Percentiles rank a stretch among this genome's conserved stretches.
These are phyloP conservation scores for Mythimna ferrago DNA, from an alignment of 2,888 invertebrate species.

Conservation along the genomic window DNA sequence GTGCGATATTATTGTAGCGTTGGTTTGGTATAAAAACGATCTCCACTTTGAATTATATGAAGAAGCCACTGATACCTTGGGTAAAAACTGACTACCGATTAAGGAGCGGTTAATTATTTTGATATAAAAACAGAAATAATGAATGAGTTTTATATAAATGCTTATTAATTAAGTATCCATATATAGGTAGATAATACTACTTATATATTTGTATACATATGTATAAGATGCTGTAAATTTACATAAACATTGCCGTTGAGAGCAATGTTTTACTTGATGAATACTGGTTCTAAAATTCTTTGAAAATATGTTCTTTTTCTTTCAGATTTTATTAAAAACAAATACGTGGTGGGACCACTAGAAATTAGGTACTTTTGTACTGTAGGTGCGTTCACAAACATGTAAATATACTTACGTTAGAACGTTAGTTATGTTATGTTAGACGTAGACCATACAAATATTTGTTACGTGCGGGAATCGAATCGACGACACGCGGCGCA, in stretches of 20 bases:
- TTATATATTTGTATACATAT: not conserved
- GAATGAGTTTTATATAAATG: not conserved
- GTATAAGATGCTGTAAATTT: not conserved
- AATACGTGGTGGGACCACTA: no score
- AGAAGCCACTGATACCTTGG: not conserved
- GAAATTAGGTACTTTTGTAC: no score
- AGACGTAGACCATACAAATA: no score
- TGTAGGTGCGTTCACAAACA: no score
- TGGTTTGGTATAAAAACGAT: not conserved
- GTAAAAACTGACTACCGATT: slow-evolving; percentile 3
- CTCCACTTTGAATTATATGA: not conserved
- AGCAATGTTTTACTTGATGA: not conserved
- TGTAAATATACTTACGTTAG: no score
- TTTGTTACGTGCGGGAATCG: no score
- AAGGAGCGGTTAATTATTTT: not conserved
- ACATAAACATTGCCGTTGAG: not conserved
- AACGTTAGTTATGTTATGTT: no score
- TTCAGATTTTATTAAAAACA: no score
- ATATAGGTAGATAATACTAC: no score
- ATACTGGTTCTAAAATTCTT: not conserved
- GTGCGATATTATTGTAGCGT: not conserved
- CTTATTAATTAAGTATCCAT: not conserved
- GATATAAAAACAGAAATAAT: not conserved
- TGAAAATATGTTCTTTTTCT: no score
- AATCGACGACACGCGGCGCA: no score